Base-by-base conservation (phyloP, 1,140 invertebrate species). In the Drosophila subpulchrella region DNA sequence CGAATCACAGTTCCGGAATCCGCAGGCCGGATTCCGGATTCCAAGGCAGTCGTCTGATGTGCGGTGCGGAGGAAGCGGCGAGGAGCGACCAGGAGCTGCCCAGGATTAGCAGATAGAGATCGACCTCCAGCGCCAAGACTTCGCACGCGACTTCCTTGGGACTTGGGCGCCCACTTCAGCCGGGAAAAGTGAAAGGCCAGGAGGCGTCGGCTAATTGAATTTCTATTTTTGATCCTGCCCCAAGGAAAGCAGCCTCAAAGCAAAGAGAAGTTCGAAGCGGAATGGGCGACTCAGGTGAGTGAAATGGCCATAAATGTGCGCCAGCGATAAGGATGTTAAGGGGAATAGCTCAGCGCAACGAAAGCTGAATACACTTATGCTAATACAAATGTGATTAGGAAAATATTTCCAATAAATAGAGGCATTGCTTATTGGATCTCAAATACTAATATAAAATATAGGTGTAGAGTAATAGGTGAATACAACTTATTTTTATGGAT, bases 211-310 rank as follows among this genome's bases (percentile, higher is more conserved):
- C 74, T 86, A 86, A 86, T 86, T 86, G 83, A 86, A 86, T 73
- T 86, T 88, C 84, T 86, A 86, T 83, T 86, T 86, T 76, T 41
- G 78, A 88, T 76, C 32, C 54, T 61, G 34, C 59, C 36, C 50
- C 36, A 65, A 73, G 77, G 55, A 75, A 38, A 77, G 41, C 39
- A 70, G 42, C 68, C 47, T 36, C 61, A 42, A 68, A 50, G 20
- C 42, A 55, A 50, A 34, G 47, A 36, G 17, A 30, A 61, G 71
- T 75, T 34, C 51, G 36, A 46, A 32, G 46, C 13, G 36, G 27
- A 59, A 89, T 89, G 84, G 83, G 84, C 34, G 84, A 89, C 12
- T 86, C 84, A 70, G 84, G 83, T 86, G 50, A 86, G 82, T 71
- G 46, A 41, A 76, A 36, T 54, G 32, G 48, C 34, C 73, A 85